A percentile compares a stretch with the other conserved stretches of the same genome.
These are phyloP conservation scores for Ceratosolen fusciceps DNA, from an alignment of 1,140 invertebrate genomes.

Conservation along the genomic window DNA sequence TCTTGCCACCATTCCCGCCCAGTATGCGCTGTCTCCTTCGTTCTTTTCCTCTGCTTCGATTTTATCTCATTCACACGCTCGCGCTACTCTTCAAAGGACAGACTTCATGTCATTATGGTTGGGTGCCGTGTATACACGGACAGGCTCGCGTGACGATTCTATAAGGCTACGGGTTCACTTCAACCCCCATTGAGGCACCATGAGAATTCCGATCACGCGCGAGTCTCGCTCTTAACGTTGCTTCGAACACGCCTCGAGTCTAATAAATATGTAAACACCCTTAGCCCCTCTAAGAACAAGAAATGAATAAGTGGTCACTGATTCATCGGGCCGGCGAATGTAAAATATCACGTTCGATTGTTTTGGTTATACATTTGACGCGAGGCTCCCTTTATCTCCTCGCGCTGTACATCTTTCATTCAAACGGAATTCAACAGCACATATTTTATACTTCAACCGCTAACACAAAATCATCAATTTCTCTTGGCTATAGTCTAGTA, in stretches of 20 bases:
- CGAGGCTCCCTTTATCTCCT: slow-evolving; percentile 12
- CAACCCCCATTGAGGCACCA: slow-evolving; percentile 33
- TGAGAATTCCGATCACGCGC: slow-evolving; percentile 44
- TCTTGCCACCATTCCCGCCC: neutral
- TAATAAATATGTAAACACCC: slow-evolving; percentile 48
- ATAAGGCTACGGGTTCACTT: slow-evolving; percentile 20
- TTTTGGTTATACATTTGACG: slow-evolving; percentile 25
- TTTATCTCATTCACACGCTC: slow-evolving; percentile 60
- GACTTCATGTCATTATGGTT: slow-evolving; percentile 56
- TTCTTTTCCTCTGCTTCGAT: slow-evolving; percentile 47
- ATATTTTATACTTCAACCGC: neutral
- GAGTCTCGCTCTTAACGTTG: slow-evolving; percentile 4
- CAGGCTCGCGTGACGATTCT: slow-evolving; percentile 19
- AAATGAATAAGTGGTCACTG: slow-evolving; percentile 12
- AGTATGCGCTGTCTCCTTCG: neutral
- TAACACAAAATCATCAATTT: neutral
- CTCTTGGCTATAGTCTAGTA: neutral
- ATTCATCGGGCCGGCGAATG: slow-evolving; percentile 19
- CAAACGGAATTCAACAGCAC: neutral
- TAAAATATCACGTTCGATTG: slow-evolving; percentile 24
- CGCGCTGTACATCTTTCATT: neutral
- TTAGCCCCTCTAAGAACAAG: neutral
- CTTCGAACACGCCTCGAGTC: slow-evolving; percentile 4
- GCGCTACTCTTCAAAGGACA: slow-evolving; percentile 44
- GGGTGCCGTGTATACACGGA: slow-evolving; percentile 1